Conservation (phyloP, 1,140 invertebrate genomes). For the Teleogryllus occipitalis region DNA sequence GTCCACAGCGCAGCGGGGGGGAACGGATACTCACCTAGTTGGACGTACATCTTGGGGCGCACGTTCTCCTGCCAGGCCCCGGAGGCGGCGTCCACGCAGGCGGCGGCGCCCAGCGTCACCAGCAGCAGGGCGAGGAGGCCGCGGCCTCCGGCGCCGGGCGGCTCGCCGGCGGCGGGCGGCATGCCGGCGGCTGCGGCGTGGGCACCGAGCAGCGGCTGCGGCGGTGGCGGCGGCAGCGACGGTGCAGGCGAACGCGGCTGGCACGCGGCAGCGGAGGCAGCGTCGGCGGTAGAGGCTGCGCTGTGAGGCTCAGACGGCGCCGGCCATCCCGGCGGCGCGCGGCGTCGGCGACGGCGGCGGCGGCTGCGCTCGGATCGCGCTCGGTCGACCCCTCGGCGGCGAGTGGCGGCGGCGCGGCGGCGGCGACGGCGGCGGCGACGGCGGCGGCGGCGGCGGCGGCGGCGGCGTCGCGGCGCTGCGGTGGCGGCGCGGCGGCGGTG, state of each 20-base stretch:
- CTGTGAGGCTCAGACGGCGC: no score
- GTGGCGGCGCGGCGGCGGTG: slow-evolving; percentile 7
- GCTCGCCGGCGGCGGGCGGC: slow-evolving; percentile 42
- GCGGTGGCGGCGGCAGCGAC: neutral
- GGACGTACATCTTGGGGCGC: slow-evolving; percentile 77
- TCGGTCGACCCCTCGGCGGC: slow-evolving; percentile 6
- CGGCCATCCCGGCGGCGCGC: neutral
- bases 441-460: slow-evolving; percentile 22
- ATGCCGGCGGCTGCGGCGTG: slow-evolving; percentile 30
- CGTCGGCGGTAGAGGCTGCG: no score
- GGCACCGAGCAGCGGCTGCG: neutral
- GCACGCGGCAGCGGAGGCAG: no score
- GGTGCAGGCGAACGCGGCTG: slow-evolving; percentile 9
- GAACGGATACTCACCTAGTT: slow-evolving; percentile 60
- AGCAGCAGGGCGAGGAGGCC: neutral
- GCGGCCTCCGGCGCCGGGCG: neutral
- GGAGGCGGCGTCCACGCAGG: neutral
- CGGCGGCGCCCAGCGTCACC: slow-evolving; percentile 3
- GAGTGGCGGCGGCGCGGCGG: slow-evolving; percentile 22
- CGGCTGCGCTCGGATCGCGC: no score
- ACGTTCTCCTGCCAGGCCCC: slow-evolving; percentile 70
- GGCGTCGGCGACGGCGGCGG: no score
- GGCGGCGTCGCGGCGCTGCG: slow-evolving; percentile 13
- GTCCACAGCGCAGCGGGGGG: neutral
- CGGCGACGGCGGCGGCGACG: slow-evolving; percentile 23